Percentiles rank a stretch among this genome's conserved stretches.
Evolutionary conservation across 2,113 vertebrate genomes (phyloP).

Genomic region (Ornithorhynchus anatinus): DNA sequence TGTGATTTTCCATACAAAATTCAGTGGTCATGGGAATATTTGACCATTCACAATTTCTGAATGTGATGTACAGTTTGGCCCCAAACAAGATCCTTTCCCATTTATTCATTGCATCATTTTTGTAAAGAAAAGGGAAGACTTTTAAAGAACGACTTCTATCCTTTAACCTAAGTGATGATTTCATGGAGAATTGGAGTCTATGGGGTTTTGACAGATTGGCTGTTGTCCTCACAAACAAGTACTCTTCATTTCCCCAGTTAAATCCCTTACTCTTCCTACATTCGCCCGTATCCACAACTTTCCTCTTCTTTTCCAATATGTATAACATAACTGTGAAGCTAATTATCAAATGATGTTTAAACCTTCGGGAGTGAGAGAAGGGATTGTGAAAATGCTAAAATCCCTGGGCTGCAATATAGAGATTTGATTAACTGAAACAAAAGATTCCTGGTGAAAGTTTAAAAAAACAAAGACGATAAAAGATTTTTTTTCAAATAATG

Average conservation of each 20-base stretch:
- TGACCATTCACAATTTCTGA: conserved; percentile 22
- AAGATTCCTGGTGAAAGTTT: conserved; percentile 71
- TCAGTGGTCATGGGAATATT: conserved; percentile 21
- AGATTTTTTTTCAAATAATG: conserved; percentile 38
- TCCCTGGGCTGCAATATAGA: conserved; percentile 74
- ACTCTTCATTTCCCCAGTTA: conserved; percentile 70
- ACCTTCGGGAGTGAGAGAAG: conserved; percentile 74
- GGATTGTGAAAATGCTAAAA: conserved; percentile 76
- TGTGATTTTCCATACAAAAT: conserved; percentile 17
- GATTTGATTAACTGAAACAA: conserved; percentile 81
- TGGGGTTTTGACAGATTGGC: conserved; percentile 65
- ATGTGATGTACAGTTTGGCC: conserved; percentile 25
- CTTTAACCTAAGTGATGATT: conserved; percentile 54
- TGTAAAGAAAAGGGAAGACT: conserved; percentile 66
- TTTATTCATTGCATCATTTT: conserved; percentile 54
- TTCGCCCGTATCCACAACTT: conserved; percentile 68
- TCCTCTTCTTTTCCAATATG: conserved; percentile 65
- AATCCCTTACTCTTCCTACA: conserved; percentile 69
- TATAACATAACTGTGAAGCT: conserved; percentile 78
- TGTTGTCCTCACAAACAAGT: conserved; percentile 57
- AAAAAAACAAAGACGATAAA: conserved; percentile 71
- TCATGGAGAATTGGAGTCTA: conserved; percentile 70
- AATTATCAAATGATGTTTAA: conserved; percentile 84
- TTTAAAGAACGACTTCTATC: conserved; percentile 50
- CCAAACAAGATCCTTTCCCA: conserved; percentile 36